These are phyloP conservation scores for Calypte anna DNA, from an alignment of 2,113 vertebrate species.

Conservation along the genomic window DNA sequence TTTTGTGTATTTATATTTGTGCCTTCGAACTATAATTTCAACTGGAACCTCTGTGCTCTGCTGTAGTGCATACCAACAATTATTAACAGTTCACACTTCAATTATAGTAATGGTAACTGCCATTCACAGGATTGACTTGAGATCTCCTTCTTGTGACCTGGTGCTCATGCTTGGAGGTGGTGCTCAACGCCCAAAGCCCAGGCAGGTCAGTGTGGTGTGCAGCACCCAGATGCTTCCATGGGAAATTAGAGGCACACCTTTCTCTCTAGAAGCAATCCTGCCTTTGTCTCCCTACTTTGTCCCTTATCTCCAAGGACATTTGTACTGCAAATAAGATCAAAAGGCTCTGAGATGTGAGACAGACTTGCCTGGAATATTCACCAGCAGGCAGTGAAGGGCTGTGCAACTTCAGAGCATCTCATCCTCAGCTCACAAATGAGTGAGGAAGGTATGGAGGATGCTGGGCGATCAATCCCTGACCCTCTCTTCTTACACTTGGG, in stretches of 20 bases:
- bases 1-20: background rate
- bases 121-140: background rate
- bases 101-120: background rate
- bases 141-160: background rate
- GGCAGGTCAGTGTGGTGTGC: background rate
- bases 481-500: background rate
- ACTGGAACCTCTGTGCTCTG: background rate
- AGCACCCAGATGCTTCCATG: background rate
- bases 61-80: background rate
- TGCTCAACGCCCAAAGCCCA: background rate
- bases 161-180: background rate
- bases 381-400: background rate
- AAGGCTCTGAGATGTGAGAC: background rate
- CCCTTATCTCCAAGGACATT: background rate
- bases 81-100: background rate
- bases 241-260: background rate
- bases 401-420: slow-evolving; percentile 13
- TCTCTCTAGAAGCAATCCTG: background rate
- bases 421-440: background rate
- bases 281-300: background rate
- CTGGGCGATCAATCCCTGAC: background rate
- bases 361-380: slow-evolving; percentile 27
- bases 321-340: slow-evolving; percentile 31
- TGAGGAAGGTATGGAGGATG: background rate
- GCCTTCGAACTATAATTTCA: background rate